Conservation (phyloP, 2,888 invertebrate species). For the Drosophila neotestacea region DNA sequence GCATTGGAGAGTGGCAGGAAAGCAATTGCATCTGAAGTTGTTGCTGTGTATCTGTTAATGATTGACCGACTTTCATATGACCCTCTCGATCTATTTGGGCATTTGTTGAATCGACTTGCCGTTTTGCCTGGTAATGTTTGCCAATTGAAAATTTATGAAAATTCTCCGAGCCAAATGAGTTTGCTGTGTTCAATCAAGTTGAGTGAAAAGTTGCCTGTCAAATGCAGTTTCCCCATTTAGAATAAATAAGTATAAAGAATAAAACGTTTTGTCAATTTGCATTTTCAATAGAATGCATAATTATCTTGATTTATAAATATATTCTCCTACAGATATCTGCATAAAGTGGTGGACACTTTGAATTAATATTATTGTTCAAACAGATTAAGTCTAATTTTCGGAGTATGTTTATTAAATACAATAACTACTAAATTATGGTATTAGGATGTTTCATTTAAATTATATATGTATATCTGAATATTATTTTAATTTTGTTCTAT, state of each 20-base stretch:
- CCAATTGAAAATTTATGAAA: constrained; percentile 57
- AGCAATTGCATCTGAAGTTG: constrained; percentile 23
- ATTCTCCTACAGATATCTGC: no score
- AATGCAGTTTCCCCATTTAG: constrained; percentile 1
- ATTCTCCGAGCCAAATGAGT: constrained; percentile 37
- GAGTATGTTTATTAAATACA: no score
- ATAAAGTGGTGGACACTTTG: no score
- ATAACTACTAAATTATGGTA: no score
- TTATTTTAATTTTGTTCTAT: neutral
- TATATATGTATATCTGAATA: no score
- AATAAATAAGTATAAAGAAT: neutral
- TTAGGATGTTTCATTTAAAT: no score
- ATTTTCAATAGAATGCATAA: neutral
- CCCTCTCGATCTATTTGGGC: constrained; percentile 13
- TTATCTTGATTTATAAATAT: neutral
- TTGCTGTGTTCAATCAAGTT: constrained; percentile 36
- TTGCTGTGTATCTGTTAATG: constrained; percentile 42
- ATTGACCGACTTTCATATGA: constrained; percentile 47
- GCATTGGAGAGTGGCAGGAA: constrained; percentile 29
- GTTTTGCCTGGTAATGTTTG: constrained; percentile 17
- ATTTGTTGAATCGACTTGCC: neutral
- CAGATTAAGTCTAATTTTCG: no score
- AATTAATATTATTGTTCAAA: no score
- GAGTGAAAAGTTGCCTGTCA: constrained; percentile 31
- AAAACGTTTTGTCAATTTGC: neutral